These are phyloP conservation scores for Protobothrops flavoviridis DNA, from an alignment of 2,113 vertebrate genomes.

Conservation along the genomic window DNA sequence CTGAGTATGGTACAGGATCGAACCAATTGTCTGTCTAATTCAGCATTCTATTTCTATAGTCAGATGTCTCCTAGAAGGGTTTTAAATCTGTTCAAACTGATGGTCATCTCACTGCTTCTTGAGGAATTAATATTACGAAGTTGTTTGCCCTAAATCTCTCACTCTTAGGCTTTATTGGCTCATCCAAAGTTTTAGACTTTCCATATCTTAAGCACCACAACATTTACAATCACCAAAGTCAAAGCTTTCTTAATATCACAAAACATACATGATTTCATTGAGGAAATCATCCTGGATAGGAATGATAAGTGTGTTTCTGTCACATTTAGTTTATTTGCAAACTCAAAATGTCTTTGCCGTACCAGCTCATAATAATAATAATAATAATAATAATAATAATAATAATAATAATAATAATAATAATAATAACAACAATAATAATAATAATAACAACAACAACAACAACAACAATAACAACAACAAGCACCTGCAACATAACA, in stretches of 20 bases:
- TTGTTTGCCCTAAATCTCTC: not conserved
- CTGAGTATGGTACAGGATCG: not conserved
- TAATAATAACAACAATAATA: too few species aligned
- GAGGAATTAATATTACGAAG: not conserved
- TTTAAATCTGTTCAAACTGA: not conserved
- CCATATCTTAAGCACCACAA: not conserved
- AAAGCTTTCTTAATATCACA: not conserved
- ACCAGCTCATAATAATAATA: not conserved
- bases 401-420: too few species aligned
- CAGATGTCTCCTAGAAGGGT: not conserved
- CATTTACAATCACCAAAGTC: not conserved
- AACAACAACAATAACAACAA: too few species aligned
- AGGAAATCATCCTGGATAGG: not conserved
- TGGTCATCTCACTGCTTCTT: not conserved
- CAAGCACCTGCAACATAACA: too few species aligned
- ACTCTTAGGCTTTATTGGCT: not conserved
- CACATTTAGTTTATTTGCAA: not conserved
- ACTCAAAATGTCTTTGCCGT: too few species aligned
- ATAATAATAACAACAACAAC: too few species aligned
- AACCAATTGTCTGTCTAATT: not conserved
- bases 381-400: too few species aligned
- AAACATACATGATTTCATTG: not conserved
- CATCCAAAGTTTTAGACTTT: not conserved
- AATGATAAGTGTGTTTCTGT: not conserved
- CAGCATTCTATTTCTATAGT: not conserved